Conservation (phyloP, 2,797 vertebrate genomes). For the Emydoidea blandingii region DNA sequence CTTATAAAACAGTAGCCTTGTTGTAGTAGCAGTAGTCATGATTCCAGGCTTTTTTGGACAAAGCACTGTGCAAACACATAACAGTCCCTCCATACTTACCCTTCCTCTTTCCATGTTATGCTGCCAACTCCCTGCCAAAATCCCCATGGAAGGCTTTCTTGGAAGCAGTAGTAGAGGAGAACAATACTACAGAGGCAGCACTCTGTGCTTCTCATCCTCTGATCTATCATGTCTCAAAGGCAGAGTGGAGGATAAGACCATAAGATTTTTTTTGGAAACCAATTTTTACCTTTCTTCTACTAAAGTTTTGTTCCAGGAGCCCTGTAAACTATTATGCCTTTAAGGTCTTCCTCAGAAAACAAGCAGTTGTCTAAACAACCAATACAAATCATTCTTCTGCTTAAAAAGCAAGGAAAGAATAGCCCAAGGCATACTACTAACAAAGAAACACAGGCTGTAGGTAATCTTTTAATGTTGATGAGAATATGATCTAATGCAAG, state of each 20-base stretch:
- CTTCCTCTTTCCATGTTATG: background rate
- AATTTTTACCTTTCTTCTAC: background rate
- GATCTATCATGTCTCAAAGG: background rate
- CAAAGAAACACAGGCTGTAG: background rate
- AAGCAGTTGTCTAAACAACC: constrained; percentile 3
- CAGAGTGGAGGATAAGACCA: background rate
- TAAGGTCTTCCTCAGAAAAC: background rate
- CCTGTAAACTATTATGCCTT: background rate
- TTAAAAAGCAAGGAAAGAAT: background rate
- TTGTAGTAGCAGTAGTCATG: background rate
- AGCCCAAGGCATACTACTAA: background rate
- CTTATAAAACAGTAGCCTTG: background rate
- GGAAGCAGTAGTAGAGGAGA: background rate
- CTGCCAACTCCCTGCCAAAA: background rate
- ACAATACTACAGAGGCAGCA: background rate
- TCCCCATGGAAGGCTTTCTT: background rate
- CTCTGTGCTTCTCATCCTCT: background rate
- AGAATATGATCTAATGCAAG: constrained; percentile 63
- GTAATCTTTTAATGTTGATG: constrained; percentile 53
- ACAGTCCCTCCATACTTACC: background rate
- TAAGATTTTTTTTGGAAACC: background rate
- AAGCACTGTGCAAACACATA: background rate
- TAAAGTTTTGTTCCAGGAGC: background rate
- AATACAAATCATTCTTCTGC: constrained; percentile 1
- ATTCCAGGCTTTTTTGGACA: background rate